phyloP scores from a whole-genome alignment of 2,113 vertebrate species.

The Sisor rabdophorus region DNA sequence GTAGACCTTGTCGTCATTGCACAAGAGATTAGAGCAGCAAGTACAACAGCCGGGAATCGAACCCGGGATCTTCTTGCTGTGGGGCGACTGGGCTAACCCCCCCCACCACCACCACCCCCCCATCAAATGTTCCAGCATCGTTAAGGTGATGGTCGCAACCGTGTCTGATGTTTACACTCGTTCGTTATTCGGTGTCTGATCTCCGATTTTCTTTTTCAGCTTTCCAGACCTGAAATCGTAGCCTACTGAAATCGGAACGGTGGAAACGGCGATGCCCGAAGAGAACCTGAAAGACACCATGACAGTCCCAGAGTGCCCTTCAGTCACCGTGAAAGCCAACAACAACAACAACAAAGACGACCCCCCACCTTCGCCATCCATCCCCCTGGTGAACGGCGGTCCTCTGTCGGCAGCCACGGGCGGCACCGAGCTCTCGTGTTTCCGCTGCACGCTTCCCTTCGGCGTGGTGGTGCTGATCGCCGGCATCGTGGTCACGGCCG shows the following conservation, averaged over 20 bases:
- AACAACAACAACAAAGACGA: constrained; percentile 61
- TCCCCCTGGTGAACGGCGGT: constrained; percentile 84
- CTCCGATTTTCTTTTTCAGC: background rate
- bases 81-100: too few species aligned
- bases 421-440: constrained; percentile 91
- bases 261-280: constrained; percentile 74
- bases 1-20: too few species aligned
- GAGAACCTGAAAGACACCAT: constrained; percentile 76
- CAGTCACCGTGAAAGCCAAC: constrained; percentile 54
- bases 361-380: constrained; percentile 57
- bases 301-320: constrained; percentile 64
- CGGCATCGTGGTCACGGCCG: constrained; percentile 84
- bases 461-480: constrained; percentile 92
- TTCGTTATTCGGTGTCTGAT: background rate
- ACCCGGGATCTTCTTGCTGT: too few species aligned
- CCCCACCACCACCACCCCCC: too few species aligned
- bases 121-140: too few species aligned
- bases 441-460: constrained; percentile 90
- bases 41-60: too few species aligned
- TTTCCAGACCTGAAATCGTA: background rate
- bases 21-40: too few species aligned
- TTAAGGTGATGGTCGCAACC: too few species aligned
- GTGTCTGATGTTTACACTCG: background rate
- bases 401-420: constrained; percentile 91
- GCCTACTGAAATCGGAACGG: constrained; percentile 4